Conservation (phyloP, 2,888 invertebrate genomes). For the Pyralis farinalis region DNA sequence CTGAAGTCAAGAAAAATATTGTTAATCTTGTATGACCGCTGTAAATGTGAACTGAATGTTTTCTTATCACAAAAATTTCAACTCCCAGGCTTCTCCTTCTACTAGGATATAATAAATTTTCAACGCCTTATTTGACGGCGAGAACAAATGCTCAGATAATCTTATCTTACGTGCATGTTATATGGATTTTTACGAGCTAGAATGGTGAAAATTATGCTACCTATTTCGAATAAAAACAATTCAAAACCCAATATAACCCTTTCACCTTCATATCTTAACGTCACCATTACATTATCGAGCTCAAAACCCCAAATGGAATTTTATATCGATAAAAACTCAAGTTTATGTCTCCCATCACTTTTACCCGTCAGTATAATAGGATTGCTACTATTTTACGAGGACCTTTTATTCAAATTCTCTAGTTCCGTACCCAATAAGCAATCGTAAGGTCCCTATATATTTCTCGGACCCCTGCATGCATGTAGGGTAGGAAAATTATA, state of each 20-base stretch:
- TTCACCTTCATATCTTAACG: conserved; percentile 23
- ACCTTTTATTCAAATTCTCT: conserved; percentile 76
- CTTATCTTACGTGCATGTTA: too few relatives aligned
- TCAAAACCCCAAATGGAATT: conserved; percentile 6
- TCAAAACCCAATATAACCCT: conserved; percentile 31
- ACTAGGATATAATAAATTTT: too few relatives aligned
- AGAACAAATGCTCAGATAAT: too few relatives aligned
- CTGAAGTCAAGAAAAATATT: too few relatives aligned
- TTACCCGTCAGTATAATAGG: conserved; percentile 57
- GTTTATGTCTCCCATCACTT: conserved; percentile 36
- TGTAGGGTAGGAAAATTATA: not conserved
- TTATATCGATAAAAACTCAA: conserved; percentile 8
- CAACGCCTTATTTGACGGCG: too few relatives aligned
- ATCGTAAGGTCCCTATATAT: not conserved
- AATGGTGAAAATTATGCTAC: conserved; percentile 22
- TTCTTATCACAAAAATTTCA: too few relatives aligned
- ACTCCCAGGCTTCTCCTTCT: too few relatives aligned
- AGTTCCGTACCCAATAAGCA: conserved; percentile 63
- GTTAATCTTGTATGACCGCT: too few relatives aligned
- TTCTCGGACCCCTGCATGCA: not conserved
- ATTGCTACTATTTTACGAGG: conserved; percentile 70
- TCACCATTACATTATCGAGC: not conserved
- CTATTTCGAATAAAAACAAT: conserved; percentile 8
- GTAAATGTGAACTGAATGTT: too few relatives aligned
- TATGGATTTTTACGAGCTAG: too few relatives aligned